These are phyloP conservation scores for Euspilapteryx auroguttella DNA, from an alignment of 2,888 invertebrate species.

Conservation along the genomic window DNA sequence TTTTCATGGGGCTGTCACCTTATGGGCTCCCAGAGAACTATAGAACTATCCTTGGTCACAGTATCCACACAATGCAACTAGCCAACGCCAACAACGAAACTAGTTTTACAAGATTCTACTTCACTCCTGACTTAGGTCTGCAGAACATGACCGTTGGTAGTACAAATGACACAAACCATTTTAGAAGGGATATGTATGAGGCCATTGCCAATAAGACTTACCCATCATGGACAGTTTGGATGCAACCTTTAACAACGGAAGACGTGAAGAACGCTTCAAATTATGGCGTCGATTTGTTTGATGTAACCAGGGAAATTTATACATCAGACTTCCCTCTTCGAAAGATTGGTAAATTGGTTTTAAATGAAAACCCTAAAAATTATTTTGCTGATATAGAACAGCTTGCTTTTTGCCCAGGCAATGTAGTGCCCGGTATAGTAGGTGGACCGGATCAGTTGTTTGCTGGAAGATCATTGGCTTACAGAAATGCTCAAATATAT, in stretches of 20 bases:
- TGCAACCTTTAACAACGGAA: constrained; percentile 4
- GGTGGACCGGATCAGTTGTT: constrained; percentile 4
- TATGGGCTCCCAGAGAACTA: constrained; percentile 57
- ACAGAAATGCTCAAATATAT: background rate
- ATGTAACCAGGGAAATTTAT: constrained; percentile 12
- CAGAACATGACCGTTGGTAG: background rate
- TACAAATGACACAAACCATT: constrained; percentile 30
- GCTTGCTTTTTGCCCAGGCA: constrained; percentile 4
- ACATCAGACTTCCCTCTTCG: constrained; percentile 3
- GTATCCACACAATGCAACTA: constrained; percentile 38
- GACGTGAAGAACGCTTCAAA: no score
- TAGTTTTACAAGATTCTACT: no score
- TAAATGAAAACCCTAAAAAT: no score
- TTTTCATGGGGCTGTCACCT: constrained; percentile 43
- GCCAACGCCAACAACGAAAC: constrained; percentile 36
- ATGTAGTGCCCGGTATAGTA: constrained; percentile 5
- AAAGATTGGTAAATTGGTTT: constrained; percentile 2
- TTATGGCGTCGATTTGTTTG: constrained; percentile 4
- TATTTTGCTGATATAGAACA: constrained; percentile 6
- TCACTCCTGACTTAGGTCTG: constrained; percentile 23
- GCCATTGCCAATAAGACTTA: constrained; percentile 31
- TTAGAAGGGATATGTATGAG: constrained; percentile 26
- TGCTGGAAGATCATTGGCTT: no score
- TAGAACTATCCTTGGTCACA: constrained; percentile 56
- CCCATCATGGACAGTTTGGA: constrained; percentile 5